Evolutionary conservation across 2,113 vertebrate genomes (phyloP).

Genomic region (Cyanoderma ruficeps): DNA sequence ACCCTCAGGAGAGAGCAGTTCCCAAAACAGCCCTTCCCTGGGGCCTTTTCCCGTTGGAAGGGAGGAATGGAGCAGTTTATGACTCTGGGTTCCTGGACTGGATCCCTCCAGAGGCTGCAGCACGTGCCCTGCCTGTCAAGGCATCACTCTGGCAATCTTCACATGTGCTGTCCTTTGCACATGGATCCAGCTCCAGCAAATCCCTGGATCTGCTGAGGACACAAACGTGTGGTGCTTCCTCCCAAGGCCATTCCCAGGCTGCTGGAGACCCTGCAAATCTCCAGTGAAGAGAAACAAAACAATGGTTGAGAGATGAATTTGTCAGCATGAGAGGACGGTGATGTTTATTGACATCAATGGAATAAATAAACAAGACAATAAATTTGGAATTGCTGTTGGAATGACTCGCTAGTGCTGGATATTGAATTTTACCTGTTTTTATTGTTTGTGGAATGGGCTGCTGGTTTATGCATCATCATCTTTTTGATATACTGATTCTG

Average conservation of each 20-base stretch:
- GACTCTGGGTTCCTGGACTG: not conserved
- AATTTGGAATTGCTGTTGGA: constrained; percentile 48
- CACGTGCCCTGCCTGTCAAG: not conserved
- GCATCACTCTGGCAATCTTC: not conserved
- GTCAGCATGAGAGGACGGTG: not conserved
- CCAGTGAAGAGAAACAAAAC: not conserved
- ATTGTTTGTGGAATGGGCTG: constrained; percentile 24
- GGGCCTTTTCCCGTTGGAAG: not conserved
- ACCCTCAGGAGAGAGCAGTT: not conserved
- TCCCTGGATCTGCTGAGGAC: not conserved
- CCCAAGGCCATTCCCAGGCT: not conserved
- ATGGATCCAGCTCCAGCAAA: not conserved
- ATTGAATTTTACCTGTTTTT: constrained; percentile 55
- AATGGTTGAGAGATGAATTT: not conserved
- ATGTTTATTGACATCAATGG: constrained; percentile 2
- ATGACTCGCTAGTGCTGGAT: not conserved
- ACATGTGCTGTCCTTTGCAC: not conserved
- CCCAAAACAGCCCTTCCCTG: not conserved
- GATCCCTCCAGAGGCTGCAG: not conserved
- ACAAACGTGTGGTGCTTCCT: too few species aligned
- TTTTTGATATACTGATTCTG: constrained; percentile 8
- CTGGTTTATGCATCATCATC: constrained; percentile 25
- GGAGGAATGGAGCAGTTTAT: not conserved
- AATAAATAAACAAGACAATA: constrained; percentile 53
- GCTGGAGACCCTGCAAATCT: not conserved